These are phyloP conservation scores for Leptinotarsa tumamoca DNA, from an alignment of 2,888 invertebrate species.

Conservation along the genomic window DNA sequence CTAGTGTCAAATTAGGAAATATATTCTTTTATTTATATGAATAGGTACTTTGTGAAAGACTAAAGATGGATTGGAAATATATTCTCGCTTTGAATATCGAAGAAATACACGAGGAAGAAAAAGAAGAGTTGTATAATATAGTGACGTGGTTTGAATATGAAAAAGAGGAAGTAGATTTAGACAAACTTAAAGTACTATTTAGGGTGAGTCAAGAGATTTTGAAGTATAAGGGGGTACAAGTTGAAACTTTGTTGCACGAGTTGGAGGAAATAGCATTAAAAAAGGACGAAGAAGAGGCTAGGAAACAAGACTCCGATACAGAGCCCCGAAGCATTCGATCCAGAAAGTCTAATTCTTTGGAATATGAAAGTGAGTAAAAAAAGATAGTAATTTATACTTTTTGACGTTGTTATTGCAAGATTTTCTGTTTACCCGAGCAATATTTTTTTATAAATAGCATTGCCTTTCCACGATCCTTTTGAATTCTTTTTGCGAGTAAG, in stretches of 20 bases:
- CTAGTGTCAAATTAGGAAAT: not conserved
- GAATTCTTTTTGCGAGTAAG: no score
- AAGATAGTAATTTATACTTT: not conserved
- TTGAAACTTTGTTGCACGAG: constrained; percentile 69
- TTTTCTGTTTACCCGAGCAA: not conserved
- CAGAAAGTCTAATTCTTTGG: constrained; percentile 57
- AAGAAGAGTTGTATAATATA: constrained; percentile 74
- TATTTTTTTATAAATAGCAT: no score
- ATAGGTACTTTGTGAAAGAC: not conserved
- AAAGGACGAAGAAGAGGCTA: constrained; percentile 66
- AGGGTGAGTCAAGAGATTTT: constrained; percentile 76
- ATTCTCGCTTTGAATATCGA: constrained; percentile 70
- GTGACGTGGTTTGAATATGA: constrained; percentile 73
- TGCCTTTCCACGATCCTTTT: no score
- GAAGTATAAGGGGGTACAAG: constrained; percentile 78
- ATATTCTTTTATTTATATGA: not conserved
- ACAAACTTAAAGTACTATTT: constrained; percentile 71
- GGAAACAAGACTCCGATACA: constrained; percentile 57
- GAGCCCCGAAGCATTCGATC: constrained; percentile 61
- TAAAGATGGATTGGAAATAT: constrained; percentile 72
- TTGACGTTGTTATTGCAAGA: not conserved
- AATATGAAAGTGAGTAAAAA: constrained; percentile 63
- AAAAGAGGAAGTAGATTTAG: constrained; percentile 71
- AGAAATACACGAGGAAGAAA: constrained; percentile 72
- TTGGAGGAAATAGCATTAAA: constrained; percentile 68